phyloP scores from a whole-genome alignment of 1,140 invertebrate species.

The Euschistus heros region DNA sequence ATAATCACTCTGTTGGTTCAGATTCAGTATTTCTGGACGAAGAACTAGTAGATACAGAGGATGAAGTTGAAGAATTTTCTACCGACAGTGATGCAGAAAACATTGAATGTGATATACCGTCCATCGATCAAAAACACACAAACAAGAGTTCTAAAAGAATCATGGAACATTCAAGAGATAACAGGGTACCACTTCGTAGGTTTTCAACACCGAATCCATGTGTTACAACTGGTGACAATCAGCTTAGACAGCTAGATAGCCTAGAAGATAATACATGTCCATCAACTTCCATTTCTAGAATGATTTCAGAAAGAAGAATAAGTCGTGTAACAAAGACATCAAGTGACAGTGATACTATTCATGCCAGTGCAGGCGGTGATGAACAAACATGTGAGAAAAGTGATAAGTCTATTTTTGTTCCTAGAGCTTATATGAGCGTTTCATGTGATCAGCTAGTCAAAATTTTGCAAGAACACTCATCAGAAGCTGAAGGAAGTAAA shows the following conservation, averaged over 20 bases:
- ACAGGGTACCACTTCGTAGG: slow-evolving; percentile 14
- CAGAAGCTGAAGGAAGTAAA: slow-evolving; percentile 20
- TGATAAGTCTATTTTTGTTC: slow-evolving; percentile 14
- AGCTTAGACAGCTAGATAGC: slow-evolving; percentile 3
- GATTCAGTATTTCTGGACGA: slow-evolving; percentile 59
- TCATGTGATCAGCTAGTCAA: slow-evolving; percentile 25
- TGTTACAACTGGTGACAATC: slow-evolving; percentile 3
- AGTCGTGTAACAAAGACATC: slow-evolving; percentile 14
- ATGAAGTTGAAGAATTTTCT: slow-evolving; percentile 67
- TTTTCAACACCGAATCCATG: slow-evolving; percentile 23
- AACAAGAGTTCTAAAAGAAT: slow-evolving; percentile 4
- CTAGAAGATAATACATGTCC: slow-evolving; percentile 17
- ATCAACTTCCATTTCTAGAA: slow-evolving; percentile 7
- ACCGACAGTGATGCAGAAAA: slow-evolving; percentile 55
- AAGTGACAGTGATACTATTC: slow-evolving; percentile 26
- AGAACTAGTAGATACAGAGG: slow-evolving; percentile 54
- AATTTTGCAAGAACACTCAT: slow-evolving; percentile 24
- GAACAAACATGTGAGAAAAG: slow-evolving; percentile 19
- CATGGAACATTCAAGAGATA: slow-evolving; percentile 15
- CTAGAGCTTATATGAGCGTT: slow-evolving; percentile 23
- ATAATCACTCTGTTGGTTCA: slow-evolving; percentile 46
- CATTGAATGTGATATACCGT: slow-evolving; percentile 16
- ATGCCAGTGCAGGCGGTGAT: slow-evolving; percentile 13
- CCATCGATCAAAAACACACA: slow-evolving; percentile 14
- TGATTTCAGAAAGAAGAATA: slow-evolving; percentile 6